Base-by-base conservation (phyloP, 2,113 vertebrate species). In the Pithys albifrons region DNA sequence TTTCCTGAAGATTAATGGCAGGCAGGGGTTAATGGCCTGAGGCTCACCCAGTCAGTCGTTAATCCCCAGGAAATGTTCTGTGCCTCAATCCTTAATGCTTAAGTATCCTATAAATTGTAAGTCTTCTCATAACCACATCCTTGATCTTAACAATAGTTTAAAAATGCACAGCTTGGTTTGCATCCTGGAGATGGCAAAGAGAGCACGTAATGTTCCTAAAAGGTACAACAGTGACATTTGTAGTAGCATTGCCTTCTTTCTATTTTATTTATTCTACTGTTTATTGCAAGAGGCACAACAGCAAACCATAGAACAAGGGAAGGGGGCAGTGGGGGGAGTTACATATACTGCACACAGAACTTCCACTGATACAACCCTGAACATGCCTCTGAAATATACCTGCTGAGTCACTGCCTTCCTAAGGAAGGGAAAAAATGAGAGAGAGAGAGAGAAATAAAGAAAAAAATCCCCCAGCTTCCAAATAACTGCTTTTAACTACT, bases 101-200 rank as follows among this genome's bases (percentile, higher is more conserved):
- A 96, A 95, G 95, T 96, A 94, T 96, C 93, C 95, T 95, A 88
- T 96, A 95, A 93, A 97, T 92, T 96, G 96, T 95, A 95, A 96
- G 96, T 95, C 95, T 96, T 91, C 96, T 93, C 96, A 91, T 96
- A 96, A 97, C 95, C 94, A 95, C 87, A 91, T 94, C 90, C 94
- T 97, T 79, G 94, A 70, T 95, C 89, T 95, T 94, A 97, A 94
- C 88, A 97, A 94, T 88, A 86, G 85, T 96, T 96, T 70, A 51
- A 90, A 97, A 97, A 93, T 5, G 37, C 74, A 80, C 49, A 24
- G 85, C 77, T 92, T 85, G 86, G 70, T 96, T 96, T 94, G 94
- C 93, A 91, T 92, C 86, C 86, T 93, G 82, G 90, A 70, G 78
- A 94, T 73, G 83, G 84, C 92, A 79, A 78, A 45, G 82, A 77